Base-by-base conservation (phyloP, 1,140 invertebrate genomes). In the Paramacrobiotus metropolitanus region DNA sequence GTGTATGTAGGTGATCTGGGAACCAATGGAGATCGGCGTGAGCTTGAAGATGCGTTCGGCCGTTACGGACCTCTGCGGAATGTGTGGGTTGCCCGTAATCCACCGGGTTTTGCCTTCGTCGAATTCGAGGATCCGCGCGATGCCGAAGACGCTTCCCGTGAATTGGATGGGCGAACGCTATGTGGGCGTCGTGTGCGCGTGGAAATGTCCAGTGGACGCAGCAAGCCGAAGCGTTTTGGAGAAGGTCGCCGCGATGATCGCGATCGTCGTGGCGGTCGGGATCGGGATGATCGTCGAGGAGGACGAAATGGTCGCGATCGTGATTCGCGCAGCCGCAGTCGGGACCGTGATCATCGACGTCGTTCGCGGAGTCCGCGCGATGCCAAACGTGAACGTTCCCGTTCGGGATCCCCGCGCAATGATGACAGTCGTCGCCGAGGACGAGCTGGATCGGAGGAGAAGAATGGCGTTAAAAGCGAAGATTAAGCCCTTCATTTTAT, bases 101-200 rank as follows among this genome's bases (percentile, higher is more conserved):
- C 86, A 9, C 87, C 83, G 67, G 90, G 90, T 31, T 95, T 95
- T 77, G 90, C 89, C 18, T 95, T 95, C 76, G 85, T 95, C 21
- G 89, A 94, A 73, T 95, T 90, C 75, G 90, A 95, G 75, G 90
- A 91, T 73, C 79, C 82, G 68, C 82, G 87, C 69, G 90, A 95
- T 75, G 90, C 90, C 3, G 87, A 90, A 70, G 90, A 96, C 76
- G 86, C 89, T 20, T 84, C 90, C 31, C 78, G 81, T 69, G 81
- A 78, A 28, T 68, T 85, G 60, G 82, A 85, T 78, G 81, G 81
- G 44, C 80, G 88, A 31, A 85, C 81, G 40, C 81, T 93, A 31
- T 91, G 87, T 75, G 89, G 89, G 1, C 78, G 84, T 61, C 75
- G 87, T 44, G 86, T 87, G n/a, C 79, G 89, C 59, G 89, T 94